Evolutionary conservation across 2,888 invertebrate species (phyloP).

Genomic region (Pterobdella sp.): DNA sequence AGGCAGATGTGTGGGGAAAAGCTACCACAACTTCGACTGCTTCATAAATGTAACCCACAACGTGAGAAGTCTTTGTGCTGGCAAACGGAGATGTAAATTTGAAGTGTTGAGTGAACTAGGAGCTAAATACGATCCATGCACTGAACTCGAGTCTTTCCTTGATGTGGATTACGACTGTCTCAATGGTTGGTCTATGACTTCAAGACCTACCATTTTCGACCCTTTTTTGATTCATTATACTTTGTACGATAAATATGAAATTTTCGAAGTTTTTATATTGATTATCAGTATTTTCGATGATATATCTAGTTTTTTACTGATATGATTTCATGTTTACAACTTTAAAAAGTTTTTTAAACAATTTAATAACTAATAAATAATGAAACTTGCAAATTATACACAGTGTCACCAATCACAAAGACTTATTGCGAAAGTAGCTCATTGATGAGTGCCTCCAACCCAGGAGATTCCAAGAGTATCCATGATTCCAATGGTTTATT

Average conservation of each 20-base stretch:
- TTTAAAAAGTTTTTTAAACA: too few species aligned
- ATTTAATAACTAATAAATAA: too few species aligned
- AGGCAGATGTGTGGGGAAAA: constrained; percentile 11
- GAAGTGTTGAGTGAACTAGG: constrained; percentile 14
- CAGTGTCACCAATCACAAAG: constrained; percentile 7
- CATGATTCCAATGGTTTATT: not conserved
- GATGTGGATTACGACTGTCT: constrained; percentile 21
- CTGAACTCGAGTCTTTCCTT: constrained; percentile 21
- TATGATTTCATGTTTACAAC: too few species aligned
- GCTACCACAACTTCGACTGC: constrained; percentile 7
- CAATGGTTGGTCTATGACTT: too few species aligned
- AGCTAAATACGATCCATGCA: constrained; percentile 7
- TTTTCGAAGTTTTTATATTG: too few species aligned
- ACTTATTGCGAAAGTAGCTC: not conserved
- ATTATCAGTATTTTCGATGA: too few species aligned
- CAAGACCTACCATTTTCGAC: too few species aligned
- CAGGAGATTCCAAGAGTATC: not conserved
- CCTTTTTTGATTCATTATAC: too few species aligned
- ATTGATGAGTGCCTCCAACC: not conserved
- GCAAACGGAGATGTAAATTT: not conserved
- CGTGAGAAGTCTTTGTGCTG: constrained; percentile 5
- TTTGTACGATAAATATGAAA: too few species aligned
- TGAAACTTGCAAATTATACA: too few species aligned
- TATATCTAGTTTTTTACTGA: too few species aligned
- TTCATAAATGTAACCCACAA: not conserved